These are phyloP conservation scores for Hyla sarda DNA, from an alignment of 2,113 vertebrate genomes.

Conservation along the genomic window DNA sequence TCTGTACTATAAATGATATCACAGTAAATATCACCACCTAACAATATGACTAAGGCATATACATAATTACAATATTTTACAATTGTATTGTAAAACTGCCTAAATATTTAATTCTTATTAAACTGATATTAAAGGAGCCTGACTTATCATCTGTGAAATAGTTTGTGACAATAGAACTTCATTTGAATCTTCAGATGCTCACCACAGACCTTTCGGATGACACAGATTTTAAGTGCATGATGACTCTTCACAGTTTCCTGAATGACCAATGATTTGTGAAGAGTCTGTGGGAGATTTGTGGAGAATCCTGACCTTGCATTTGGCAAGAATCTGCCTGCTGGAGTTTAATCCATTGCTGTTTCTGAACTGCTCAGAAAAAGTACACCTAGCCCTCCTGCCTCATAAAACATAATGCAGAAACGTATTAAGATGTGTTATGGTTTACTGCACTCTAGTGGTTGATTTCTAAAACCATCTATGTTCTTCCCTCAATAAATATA, in stretches of 20 bases:
- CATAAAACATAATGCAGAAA: background rate
- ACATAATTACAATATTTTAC: conserved; percentile 1
- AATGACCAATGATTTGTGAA: conserved; percentile 50
- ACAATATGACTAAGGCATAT: background rate
- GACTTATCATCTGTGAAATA: background rate
- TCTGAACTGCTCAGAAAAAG: conserved; percentile 19
- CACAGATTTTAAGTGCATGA: conserved; percentile 41
- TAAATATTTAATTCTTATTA: background rate
- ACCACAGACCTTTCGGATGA: conserved; percentile 45
- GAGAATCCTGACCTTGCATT: conserved; percentile 54
- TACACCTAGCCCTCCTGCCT: background rate
- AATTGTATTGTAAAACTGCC: background rate
- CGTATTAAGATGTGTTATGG: conserved; percentile 24
- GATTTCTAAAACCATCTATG: background rate
- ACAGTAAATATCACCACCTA: background rate
- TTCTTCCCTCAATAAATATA: background rate
- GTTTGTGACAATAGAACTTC: conserved; percentile 30
- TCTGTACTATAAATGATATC: background rate
- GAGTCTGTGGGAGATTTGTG: conserved; percentile 47
- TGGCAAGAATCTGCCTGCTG: conserved; percentile 29
- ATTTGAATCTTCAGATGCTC: conserved; percentile 32
- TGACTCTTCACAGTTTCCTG: conserved; percentile 47
- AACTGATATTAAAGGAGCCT: background rate
- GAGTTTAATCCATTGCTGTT: conserved; percentile 46
- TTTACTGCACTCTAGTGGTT: conserved; percentile 34